Base-by-base conservation (phyloP, 64 coral and sea anemone genomes). In the Montipora foliosa region DNA sequence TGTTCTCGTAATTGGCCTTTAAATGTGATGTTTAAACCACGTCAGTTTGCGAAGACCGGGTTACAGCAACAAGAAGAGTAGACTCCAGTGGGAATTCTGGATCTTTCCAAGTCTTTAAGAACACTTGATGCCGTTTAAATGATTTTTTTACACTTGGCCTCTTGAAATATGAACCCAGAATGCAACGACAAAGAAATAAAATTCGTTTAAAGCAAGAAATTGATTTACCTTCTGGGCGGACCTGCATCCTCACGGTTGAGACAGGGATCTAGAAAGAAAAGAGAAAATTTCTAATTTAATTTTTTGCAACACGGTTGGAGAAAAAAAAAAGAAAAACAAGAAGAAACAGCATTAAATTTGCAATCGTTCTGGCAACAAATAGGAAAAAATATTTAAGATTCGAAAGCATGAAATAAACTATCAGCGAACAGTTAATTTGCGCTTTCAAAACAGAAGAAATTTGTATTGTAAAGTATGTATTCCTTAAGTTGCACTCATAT, bases 151-250 rank as follows among this genome's bases (percentile, higher is more conserved):
- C 61, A 55, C 52, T 12, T 0, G n/a, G 61, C 61, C 61, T 7
- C 11, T 64, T 15, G 14, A 16, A 15, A 16, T 64, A 7, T 64
- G 61, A 12, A 64, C 14, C 9, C 14, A 64, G 3, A 11, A 16
- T 16, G 3, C 4, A 64, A 14, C 14, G 14, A 11, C 14, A 12
- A 4, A 64, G 61, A 14, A 64, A 15, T 11, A 64, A 64, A 64
- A 64, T 37, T 37, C 9, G 14, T 16, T 64, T 64, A 3, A 64
- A 64, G 13, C 61, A 11, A 55, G 6, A 55, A 55, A 64, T 44
- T 71, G 47, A 13, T 21, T 51, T 86, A 86, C 82, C 82, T 51
- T 86, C 82, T 22, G 82, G 82, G 19, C 82, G 82, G 47, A 86
- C 82, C 49, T 86, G 82, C 45, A 20, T 86, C 47, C 66, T 67